phyloP scores from a whole-genome alignment of 1,140 invertebrate species.

The Luehdorfia chinensis region DNA sequence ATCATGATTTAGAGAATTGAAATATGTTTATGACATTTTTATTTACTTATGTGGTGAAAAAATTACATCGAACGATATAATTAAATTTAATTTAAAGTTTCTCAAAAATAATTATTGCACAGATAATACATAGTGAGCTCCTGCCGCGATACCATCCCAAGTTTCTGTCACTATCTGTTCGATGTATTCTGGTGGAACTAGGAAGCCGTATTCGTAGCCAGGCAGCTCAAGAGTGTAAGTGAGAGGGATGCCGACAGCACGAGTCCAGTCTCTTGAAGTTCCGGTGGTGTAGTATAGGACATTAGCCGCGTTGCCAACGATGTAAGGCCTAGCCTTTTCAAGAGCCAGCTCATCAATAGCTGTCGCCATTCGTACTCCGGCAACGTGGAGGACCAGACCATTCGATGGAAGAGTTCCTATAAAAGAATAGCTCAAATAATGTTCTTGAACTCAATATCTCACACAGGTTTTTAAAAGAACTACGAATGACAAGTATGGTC shows the following conservation, averaged over 20 bases:
- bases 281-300: constrained; percentile 77
- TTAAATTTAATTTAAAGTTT: no score
- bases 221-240: constrained; percentile 84
- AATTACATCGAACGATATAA: no score
- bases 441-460: no score
- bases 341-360: constrained; percentile 67
- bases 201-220: constrained; percentile 77
- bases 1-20: no score
- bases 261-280: constrained; percentile 82
- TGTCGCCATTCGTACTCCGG: constrained; percentile 54
- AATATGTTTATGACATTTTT: no score
- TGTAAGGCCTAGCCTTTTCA: constrained; percentile 65
- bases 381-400: constrained; percentile 43
- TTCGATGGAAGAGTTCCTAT: constrained; percentile 58
- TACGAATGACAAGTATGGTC: no score
- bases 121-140: constrained; percentile 45
- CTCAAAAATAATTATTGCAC: no score
- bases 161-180: constrained; percentile 82
- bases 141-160: constrained; percentile 81
- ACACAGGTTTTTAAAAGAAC: no score
- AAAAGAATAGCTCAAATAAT: no score
- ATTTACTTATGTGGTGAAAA: no score
- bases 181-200: constrained; percentile 82
- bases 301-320: constrained; percentile 80
- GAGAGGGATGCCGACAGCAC: constrained; percentile 79